phyloP scores from a whole-genome alignment of 1,140 invertebrate species.

The Drosophila sp. region DNA sequence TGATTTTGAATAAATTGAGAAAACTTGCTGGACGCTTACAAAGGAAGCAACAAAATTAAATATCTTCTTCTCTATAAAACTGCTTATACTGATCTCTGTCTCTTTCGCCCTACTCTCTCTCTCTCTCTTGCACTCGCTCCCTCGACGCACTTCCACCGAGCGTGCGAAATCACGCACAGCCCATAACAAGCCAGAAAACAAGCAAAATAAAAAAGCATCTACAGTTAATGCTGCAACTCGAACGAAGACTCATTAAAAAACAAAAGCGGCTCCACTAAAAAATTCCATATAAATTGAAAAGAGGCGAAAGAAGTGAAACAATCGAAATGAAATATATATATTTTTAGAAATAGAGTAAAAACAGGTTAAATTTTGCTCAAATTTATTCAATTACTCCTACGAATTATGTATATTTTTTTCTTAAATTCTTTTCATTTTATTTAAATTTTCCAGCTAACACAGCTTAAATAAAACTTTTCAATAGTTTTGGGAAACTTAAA shows the following conservation, averaged over 20 bases:
- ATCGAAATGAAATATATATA: no score
- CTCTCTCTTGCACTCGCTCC: not conserved
- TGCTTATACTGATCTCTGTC: not conserved
- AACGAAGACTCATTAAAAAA: constrained; percentile 75
- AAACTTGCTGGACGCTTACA: constrained; percentile 63
- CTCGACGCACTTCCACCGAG: constrained; percentile 56
- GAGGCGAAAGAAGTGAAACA: not conserved
- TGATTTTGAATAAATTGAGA: constrained; percentile 82
- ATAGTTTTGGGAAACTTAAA: no score
- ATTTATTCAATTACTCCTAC: no score
- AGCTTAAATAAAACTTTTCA: no score
- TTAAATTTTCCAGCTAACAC: no score
- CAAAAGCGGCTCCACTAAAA: constrained; percentile 50
- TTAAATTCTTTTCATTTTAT: no score
- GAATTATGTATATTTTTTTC: no score
- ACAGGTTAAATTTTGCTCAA: no score
- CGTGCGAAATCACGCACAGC: constrained; percentile 57
- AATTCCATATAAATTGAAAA: constrained; percentile 26
- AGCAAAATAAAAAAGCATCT: constrained; percentile 52
- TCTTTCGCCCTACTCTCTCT: not conserved
- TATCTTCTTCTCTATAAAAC: constrained; percentile 37
- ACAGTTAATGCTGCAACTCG: constrained; percentile 19
- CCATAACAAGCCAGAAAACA: constrained; percentile 71
- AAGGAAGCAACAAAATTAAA: constrained; percentile 69
- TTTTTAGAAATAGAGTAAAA: no score